These are phyloP conservation scores for Aselliscus stoliczkanus DNA, from an alignment of 2,797 vertebrate species.

Conservation along the genomic window DNA sequence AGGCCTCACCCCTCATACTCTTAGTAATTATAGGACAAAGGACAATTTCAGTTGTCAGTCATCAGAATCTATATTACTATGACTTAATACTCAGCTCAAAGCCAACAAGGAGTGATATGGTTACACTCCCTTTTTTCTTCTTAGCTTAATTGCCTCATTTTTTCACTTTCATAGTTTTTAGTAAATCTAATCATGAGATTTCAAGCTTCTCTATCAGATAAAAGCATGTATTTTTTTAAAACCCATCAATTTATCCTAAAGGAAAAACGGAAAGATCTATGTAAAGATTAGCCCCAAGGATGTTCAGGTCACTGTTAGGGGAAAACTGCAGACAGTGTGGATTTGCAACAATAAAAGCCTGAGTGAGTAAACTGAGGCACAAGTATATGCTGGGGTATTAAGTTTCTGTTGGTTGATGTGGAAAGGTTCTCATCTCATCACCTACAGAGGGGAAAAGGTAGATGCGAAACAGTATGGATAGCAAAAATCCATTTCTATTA, in stretches of 20 bases:
- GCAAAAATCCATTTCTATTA: background rate
- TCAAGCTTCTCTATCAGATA: background rate
- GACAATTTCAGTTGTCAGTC: background rate
- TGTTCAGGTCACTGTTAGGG: background rate
- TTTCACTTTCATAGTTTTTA: background rate
- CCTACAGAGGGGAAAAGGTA: background rate
- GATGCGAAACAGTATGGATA: background rate
- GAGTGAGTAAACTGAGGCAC: background rate
- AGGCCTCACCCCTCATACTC: background rate
- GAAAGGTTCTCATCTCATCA: background rate
- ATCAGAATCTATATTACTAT: background rate
- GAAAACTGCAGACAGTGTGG: background rate
- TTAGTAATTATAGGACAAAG: background rate
- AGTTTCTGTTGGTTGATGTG: background rate
- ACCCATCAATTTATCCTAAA: background rate
- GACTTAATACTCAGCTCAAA: background rate
- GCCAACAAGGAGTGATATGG: background rate
- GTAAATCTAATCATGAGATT: background rate
- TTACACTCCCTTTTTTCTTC: background rate
- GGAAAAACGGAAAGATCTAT: background rate
- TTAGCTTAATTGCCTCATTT: background rate
- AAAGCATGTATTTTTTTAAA: background rate
- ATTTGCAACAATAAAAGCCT: background rate
- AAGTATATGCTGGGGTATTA: fast-evolving
- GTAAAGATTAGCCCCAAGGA: background rate